phyloP scores from a whole-genome alignment of 2,113 vertebrate species.

The Mesembrinibis cayennensis region DNA sequence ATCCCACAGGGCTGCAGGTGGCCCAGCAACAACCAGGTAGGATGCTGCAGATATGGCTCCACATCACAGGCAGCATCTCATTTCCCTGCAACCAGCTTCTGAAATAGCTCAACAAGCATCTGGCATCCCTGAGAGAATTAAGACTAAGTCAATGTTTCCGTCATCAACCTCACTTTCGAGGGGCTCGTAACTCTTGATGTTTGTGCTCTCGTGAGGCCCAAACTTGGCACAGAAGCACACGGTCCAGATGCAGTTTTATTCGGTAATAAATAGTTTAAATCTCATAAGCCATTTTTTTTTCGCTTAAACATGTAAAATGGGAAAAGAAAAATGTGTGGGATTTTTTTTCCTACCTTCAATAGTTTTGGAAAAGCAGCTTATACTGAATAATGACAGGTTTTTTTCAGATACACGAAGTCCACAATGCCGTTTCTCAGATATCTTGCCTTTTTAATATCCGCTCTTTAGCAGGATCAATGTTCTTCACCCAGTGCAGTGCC shows the following conservation, averaged over 20 bases:
- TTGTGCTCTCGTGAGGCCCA: background rate
- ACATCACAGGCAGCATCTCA: background rate
- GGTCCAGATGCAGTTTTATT: slow-evolving; percentile 40
- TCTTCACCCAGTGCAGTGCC: accelerated
- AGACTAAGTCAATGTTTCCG: slow-evolving; percentile 18
- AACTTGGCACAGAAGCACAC: background rate
- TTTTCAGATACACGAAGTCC: background rate
- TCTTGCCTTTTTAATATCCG: background rate
- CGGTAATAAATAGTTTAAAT: slow-evolving; percentile 49
- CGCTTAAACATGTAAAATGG: background rate
- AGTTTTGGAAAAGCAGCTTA: background rate
- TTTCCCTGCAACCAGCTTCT: background rate
- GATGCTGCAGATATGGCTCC: background rate
- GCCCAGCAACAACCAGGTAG: background rate
- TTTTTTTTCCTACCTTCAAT: background rate
- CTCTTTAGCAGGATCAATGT: background rate
- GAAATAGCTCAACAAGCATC: background rate
- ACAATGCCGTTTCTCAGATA: background rate
- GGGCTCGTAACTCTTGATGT: background rate
- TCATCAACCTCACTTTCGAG: background rate
- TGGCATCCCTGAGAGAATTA: background rate
- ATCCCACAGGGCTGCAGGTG: background rate
- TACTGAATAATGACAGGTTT: background rate
- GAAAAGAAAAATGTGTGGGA: background rate
- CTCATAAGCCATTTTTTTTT: background rate